These are phyloP conservation scores for Origma solitaria DNA, from an alignment of 2,113 vertebrate species.

Conservation along the genomic window DNA sequence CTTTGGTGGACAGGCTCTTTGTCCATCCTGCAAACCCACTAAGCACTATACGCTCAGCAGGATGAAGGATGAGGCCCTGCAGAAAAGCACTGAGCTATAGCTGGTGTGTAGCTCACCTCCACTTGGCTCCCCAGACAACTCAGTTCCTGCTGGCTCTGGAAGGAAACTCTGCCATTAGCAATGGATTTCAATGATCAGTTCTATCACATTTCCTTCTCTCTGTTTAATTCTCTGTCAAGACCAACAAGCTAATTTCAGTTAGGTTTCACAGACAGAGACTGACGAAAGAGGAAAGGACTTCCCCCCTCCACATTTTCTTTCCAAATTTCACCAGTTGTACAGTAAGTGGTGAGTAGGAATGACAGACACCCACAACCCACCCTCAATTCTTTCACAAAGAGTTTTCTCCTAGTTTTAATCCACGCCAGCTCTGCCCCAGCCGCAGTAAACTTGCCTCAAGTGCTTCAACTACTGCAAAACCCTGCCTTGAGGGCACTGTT, in stretches of 20 bases:
- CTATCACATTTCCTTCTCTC: neutral
- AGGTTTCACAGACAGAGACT: neutral
- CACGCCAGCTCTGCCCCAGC: neutral
- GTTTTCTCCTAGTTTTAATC: conserved; percentile 3
- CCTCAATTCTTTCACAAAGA: neutral
- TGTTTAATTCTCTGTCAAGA: neutral
- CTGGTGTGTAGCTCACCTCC: neutral
- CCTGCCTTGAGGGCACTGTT: neutral
- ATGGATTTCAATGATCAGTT: neutral
- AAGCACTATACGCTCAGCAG: neutral
- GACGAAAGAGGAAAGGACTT: neutral
- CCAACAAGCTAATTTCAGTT: neutral
- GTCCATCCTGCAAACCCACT: neutral
- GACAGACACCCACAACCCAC: neutral
- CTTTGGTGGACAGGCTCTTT: neutral
- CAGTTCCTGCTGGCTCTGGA: neutral
- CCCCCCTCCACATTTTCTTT: neutral
- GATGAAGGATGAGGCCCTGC: neutral
- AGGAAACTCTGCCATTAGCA: neutral
- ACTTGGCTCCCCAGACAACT: neutral
- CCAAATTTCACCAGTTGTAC: neutral
- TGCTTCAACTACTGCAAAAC: neutral
- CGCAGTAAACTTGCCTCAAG: neutral
- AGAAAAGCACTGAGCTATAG: neutral
- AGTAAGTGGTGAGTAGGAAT: neutral